phyloP scores from a whole-genome alignment of 1,140 invertebrate genomes.

The Platyscapa corneri region DNA sequence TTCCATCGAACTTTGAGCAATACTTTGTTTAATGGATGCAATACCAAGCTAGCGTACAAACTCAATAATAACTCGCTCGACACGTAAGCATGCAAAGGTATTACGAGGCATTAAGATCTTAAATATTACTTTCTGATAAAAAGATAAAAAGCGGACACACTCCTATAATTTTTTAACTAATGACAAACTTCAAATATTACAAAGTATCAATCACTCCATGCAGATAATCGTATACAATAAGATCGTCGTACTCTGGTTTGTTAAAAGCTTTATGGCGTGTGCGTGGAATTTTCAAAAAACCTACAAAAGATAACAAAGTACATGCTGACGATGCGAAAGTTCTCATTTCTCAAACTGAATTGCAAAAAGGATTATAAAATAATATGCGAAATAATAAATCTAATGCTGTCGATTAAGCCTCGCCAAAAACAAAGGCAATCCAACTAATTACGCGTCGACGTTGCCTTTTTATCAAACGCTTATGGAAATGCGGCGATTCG shows the following conservation, averaged over 20 bases:
- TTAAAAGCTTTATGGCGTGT: background rate
- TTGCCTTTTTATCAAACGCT: background rate
- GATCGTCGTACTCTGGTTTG: background rate
- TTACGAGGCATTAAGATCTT: constrained; percentile 9
- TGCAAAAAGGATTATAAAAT: background rate
- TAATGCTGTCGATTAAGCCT: background rate
- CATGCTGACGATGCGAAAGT: background rate
- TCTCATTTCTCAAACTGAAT: background rate
- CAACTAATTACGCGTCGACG: background rate
- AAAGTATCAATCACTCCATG: background rate
- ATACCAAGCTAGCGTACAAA: background rate
- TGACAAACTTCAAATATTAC: background rate
- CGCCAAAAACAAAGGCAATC: background rate
- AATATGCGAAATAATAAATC: no score
- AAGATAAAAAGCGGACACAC: no score
- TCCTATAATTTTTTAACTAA: background rate
- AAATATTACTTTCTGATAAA: background rate
- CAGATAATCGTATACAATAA: background rate
- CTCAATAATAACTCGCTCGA: background rate
- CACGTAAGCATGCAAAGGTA: background rate
- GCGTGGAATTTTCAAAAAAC: background rate
- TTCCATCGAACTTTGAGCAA: background rate
- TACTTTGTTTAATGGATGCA: background rate
- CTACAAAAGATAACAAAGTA: background rate
- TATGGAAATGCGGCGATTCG: background rate